Base-by-base conservation (phyloP, 1,140 invertebrate species). In the Sitodiplosis mosellana region DNA sequence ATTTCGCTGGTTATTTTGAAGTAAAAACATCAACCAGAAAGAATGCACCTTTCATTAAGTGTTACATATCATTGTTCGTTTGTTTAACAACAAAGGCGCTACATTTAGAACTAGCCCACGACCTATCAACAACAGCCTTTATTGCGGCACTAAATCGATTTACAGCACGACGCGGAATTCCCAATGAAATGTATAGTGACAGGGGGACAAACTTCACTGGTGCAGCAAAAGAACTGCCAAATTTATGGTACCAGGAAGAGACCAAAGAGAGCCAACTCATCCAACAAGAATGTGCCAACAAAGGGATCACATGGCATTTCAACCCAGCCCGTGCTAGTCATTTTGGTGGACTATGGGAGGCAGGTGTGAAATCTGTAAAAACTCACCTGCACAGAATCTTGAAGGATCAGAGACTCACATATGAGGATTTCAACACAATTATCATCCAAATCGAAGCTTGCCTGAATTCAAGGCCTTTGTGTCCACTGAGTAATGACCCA, bases 171-270 rank as follows among this genome's bases (percentile, higher is more conserved):
- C n/a, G n/a, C n/a, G n/a, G n/a, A n/a, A n/a, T n/a, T n/a, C n/a
- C n/a, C n/a, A n/a, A n/a, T n/a, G n/a, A 52, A 12, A 48, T 62
- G 3, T 59, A 55, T 49, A 55, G 52, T 17, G 59, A 61, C 45
- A 56, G 58, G 46, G 59, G 54, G 2, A 60, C 51, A 17, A 65
- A 59, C 49, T 65, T 66, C 50, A 49, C 61, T n/a, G 56, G 59
- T 8, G 56, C 56, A 36, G 47, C 53, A n/a, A 52, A 42, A 34
- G 33, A 55, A 46, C 48, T 47, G 46, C 33, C 34, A 47, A 18
- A 27, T n/a, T 19, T 47, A n/a, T n/a, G n/a, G n/a, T n/a, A n/a
- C n/a, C n/a, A n/a, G n/a, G n/a, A n/a, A n/a, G n/a, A n/a, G 34
- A 41, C 0, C 33, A 52, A 10, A 41, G 18, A 4, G 47, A 54